These are phyloP conservation scores for Scaptomyza tumidula DNA, from an alignment of 2,888 invertebrate species.

Conservation along the genomic window DNA sequence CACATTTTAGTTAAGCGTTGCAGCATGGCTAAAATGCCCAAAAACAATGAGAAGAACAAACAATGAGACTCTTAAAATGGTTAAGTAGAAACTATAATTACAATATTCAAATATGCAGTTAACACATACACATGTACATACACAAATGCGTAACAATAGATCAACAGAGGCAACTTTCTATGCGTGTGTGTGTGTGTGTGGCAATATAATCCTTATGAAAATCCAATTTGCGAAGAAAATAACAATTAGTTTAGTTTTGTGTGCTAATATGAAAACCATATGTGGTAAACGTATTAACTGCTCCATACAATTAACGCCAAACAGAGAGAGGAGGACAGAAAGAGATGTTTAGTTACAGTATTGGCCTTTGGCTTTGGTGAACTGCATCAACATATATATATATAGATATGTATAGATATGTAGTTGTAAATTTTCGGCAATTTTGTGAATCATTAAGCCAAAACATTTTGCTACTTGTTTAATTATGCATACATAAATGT, in stretches of 20 bases:
- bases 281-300: conserved; percentile 75
- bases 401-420: conserved; percentile 20
- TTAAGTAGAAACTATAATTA: conserved; percentile 28
- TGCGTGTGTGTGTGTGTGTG: conserved; percentile 30
- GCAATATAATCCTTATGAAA: conserved; percentile 63
- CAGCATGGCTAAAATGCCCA: conserved; percentile 12
- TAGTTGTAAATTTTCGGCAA: conserved; percentile 66
- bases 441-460: conserved; percentile 79
- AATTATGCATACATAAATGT: conserved; percentile 69
- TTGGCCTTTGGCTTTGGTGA: conserved; percentile 43
- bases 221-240: conserved; percentile 78
- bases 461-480: conserved; percentile 77
- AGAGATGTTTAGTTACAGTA: conserved; percentile 11
- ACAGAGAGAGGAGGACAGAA: background rate
- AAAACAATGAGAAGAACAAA: conserved; percentile 7
- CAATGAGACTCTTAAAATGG: conserved; percentile 38
- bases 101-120: conserved; percentile 42
- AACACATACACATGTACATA: conserved; percentile 5
- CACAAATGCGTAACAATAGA: conserved; percentile 27
- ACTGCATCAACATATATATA: conserved; percentile 5
- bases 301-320: conserved; percentile 59
- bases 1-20: conserved; percentile 26
- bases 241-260: conserved; percentile 70
- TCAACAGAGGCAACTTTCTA: conserved; percentile 17
- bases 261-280: conserved; percentile 56